Evolutionary conservation across 2,888 invertebrate species (phyloP).

Genomic region (Oscheius onirici): DNA sequence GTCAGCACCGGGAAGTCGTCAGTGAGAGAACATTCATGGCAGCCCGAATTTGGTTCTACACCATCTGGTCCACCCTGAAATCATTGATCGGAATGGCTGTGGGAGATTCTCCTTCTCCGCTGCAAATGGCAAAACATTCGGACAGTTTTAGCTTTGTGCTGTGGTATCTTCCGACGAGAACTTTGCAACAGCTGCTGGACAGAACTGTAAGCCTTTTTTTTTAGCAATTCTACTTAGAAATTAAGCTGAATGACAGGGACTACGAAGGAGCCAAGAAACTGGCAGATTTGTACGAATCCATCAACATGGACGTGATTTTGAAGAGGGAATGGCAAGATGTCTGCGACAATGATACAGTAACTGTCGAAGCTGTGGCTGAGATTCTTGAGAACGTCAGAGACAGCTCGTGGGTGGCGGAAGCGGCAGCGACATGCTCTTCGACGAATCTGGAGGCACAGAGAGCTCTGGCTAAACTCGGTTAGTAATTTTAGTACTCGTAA

Average conservation of each 20-base stretch:
- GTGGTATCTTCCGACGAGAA: conserved; percentile 51
- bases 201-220: conserved; percentile 41
- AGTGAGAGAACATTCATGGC: conserved; percentile 48
- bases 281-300: conserved; percentile 39
- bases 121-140: conserved; percentile 54
- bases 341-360: conserved; percentile 38
- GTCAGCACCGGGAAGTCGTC: conserved; percentile 43
- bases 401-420: conserved; percentile 48
- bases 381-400: conserved; percentile 49
- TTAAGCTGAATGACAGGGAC: conserved; percentile 48
- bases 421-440: conserved; percentile 37
- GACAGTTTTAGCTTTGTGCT: conserved; percentile 48
- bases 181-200: conserved; percentile 52
- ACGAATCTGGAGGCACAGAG: conserved; percentile 41
- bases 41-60: conserved; percentile 46
- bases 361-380: conserved; percentile 41
- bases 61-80: conserved; percentile 50
- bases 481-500: too few species aligned
- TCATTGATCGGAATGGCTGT: conserved; percentile 57
- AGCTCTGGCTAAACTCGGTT: conserved; percentile 39
- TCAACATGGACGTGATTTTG: conserved; percentile 48
- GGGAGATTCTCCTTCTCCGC: conserved; percentile 54
- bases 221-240: neutral
- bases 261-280: conserved; percentile 45
- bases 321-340: conserved; percentile 58